Conservation (phyloP, 2,888 invertebrate species). For the Flexamia atlantica region DNA sequence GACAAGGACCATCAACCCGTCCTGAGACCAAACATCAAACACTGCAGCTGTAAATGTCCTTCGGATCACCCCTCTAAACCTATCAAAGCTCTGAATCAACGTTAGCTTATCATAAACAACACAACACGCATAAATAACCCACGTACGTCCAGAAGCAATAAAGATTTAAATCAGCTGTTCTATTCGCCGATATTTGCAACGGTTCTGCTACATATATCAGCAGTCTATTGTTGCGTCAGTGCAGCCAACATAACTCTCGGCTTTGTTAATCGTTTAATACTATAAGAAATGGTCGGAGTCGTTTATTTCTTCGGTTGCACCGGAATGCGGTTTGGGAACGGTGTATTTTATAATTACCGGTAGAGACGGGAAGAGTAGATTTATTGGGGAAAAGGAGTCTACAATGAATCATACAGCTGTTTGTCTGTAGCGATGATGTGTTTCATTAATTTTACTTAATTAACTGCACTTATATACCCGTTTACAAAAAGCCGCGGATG, state of each 20-base stretch:
- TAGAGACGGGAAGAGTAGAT: too few species aligned
- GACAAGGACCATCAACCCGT: too few species aligned
- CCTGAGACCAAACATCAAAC: not conserved
- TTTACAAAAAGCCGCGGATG: too few species aligned
- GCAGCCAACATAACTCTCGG: slow-evolving; percentile 37
- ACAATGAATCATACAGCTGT: too few species aligned
- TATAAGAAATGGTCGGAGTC: slow-evolving; percentile 27
- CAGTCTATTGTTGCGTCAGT: slow-evolving; percentile 24
- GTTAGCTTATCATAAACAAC: not conserved
- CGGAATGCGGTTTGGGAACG: slow-evolving; percentile 5
- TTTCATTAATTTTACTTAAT: too few species aligned
- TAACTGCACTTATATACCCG: too few species aligned
- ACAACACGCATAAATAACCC: not conserved
- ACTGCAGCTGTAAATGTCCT: not conserved
- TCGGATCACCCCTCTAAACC: not conserved
- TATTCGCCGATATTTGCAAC: slow-evolving; percentile 35
- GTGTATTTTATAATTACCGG: too few species aligned
- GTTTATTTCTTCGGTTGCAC: not conserved
- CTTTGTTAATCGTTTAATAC: slow-evolving; percentile 33
- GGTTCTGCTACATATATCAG: slow-evolving; percentile 35
- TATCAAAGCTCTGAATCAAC: slow-evolving; percentile 1
- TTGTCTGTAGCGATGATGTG: too few species aligned
- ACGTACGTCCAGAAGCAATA: slow-evolving; percentile 20
- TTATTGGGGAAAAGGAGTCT: too few species aligned
- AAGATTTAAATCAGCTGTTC: slow-evolving; percentile 43